Conservation (phyloP, 2,797 vertebrate genomes). For the Malurus splendens region DNA sequence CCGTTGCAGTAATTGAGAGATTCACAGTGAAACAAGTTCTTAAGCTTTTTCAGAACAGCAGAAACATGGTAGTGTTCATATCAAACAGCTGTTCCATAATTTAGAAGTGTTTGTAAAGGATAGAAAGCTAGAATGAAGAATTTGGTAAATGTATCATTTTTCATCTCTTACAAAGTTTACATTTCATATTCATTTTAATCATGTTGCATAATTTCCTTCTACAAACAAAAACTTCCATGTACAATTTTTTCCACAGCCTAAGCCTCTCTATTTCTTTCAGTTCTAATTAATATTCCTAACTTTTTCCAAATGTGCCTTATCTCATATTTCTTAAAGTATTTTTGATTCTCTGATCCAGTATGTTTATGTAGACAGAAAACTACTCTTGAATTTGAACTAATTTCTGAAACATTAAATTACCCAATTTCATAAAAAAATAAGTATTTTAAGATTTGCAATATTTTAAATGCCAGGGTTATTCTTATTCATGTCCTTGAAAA, state of each 20-base stretch:
- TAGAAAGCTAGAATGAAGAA: background rate
- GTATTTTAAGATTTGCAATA: background rate
- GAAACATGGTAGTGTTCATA: background rate
- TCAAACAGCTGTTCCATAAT: background rate
- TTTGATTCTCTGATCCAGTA: background rate
- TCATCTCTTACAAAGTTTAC: background rate
- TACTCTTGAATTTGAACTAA: background rate
- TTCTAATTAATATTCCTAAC: background rate
- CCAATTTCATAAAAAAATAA: background rate
- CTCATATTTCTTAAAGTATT: background rate
- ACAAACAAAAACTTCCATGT: background rate
- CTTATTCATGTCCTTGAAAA: background rate
- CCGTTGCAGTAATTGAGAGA: background rate
- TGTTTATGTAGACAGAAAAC: background rate
- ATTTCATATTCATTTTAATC: background rate
- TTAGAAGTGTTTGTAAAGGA: background rate
- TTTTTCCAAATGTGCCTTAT: background rate
- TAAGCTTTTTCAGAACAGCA: background rate
- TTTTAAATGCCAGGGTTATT: background rate
- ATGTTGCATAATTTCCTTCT: background rate
- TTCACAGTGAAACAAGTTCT: background rate
- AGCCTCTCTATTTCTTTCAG: background rate
- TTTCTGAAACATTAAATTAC: background rate
- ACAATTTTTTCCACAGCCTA: background rate
- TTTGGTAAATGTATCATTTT: background rate